Base-by-base conservation (phyloP, 2,888 invertebrate species). In the Scrobipalpa atriplicella region DNA sequence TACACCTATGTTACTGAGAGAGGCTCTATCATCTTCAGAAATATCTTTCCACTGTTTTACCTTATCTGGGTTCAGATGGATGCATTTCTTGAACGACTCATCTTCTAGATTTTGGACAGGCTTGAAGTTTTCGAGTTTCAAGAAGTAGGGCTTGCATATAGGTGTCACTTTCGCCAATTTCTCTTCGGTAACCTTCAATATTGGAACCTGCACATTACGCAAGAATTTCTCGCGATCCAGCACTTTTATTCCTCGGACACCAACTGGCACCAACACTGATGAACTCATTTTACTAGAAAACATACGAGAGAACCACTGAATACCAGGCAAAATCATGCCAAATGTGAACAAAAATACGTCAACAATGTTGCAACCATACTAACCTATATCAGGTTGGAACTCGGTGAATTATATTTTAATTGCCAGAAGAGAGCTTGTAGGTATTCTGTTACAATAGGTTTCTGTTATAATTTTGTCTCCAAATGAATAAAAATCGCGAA, bases 71-170 rank as follows among this genome's bases (percentile, higher is more conserved):
- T 98, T 95, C 7, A 98, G 85, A 75, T 83, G 81, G 47, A 91
- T 81, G 62, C 95, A 93, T 68, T 95, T 69, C 66, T 90, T 86
- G 71, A 86, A 93, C 56, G 76, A 75, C 0, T 85, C 79, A 19
- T 85, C 71, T 9, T 73, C 71, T 6, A 74, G 66, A 56, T 73
- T 82, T 72, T 94, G 94, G n/a, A 98, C 89, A 0, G 97, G 94
- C 79, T 95, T 96, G 58, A 98, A 94, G 39, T 95, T 94, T 67
- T 94, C 94, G 69, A 97, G 81, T 92, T 97, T 98, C 1, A 98
- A 86, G 52, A 96, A 83, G 74, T 95, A 94, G 41, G 95, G 94
- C 83, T 96, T 97, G 64, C 97, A 81, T 62, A 88, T 72, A 69
- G 95, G 94, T 62, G 94, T 84, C 29, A 95, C 87, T 73, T 90